phyloP scores from a whole-genome alignment of 2,113 vertebrate species.

The Chrysochloris asiatica region DNA sequence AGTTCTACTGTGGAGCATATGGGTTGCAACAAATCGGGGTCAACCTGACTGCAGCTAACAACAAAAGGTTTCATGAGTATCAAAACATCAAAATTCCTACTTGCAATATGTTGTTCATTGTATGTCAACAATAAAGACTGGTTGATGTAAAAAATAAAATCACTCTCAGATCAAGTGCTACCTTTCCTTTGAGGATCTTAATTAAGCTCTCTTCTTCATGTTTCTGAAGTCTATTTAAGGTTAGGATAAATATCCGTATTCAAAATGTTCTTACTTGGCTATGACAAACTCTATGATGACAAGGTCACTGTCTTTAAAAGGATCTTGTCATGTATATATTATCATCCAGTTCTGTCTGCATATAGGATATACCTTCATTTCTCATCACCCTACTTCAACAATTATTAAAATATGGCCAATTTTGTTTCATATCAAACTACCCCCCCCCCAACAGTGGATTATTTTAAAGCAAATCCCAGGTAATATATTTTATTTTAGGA shows the following conservation, averaged over 20 bases:
- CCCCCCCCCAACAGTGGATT: too few species aligned
- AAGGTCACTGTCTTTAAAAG: constrained; percentile 5
- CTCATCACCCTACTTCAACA: neutral
- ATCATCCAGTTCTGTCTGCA: neutral
- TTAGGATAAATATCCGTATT: neutral
- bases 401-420: neutral
- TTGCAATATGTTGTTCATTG: too few species aligned
- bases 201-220: neutral
- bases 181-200: neutral
- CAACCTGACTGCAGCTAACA: too few species aligned
- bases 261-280: constrained; percentile 26
- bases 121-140: too few species aligned
- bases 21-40: too few species aligned
- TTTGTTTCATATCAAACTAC: neutral
- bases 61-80: too few species aligned
- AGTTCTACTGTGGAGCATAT: too few species aligned
- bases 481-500: too few species aligned
- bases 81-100: too few species aligned
- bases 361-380: neutral
- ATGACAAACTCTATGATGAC: neutral
- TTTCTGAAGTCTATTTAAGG: constrained; percentile 6
- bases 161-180: neutral
- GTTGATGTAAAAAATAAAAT: too few species aligned
- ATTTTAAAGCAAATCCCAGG: too few species aligned
- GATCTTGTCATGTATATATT: neutral